phyloP scores from a whole-genome alignment of 1,140 invertebrate species.

The Drosophila carrolli region DNA sequence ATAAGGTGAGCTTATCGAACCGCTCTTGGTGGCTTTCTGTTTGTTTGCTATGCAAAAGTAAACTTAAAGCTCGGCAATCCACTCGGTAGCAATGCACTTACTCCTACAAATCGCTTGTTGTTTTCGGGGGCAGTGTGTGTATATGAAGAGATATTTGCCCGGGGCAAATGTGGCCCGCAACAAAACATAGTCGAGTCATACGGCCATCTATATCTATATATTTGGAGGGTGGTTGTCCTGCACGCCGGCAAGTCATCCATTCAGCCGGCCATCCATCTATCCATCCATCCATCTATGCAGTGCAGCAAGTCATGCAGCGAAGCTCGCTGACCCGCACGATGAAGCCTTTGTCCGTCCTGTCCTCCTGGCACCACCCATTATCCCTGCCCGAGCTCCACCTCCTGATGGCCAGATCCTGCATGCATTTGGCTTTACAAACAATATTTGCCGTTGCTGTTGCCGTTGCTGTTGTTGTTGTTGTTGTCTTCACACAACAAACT shows the following conservation, averaged over 20 bases:
- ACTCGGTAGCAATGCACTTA: constrained; percentile 41
- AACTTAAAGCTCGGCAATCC: constrained; percentile 45
- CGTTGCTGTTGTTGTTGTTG: constrained; percentile 54
- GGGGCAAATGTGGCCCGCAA: constrained; percentile 67
- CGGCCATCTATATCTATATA: constrained; percentile 55
- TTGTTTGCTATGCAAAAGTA: constrained; percentile 40
- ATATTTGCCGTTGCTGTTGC: constrained; percentile 64
- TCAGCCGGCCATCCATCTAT: constrained; percentile 56
- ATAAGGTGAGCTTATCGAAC: constrained; percentile 37
- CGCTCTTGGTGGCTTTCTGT: constrained; percentile 3
- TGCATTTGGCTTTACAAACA: constrained; percentile 82
- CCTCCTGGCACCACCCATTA: constrained; percentile 8
- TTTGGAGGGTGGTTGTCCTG: constrained; percentile 1
- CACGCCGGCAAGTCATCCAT: constrained; percentile 47
- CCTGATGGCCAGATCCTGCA: constrained; percentile 62
- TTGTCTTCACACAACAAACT: constrained; percentile 77
- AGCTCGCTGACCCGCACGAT: constrained; percentile 81
- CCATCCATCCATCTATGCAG: constrained; percentile 77
- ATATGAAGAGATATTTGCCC: constrained; percentile 53
- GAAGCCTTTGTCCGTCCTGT: constrained; percentile 63
- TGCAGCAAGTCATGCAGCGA: constrained; percentile 81
- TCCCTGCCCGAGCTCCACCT: constrained; percentile 2
- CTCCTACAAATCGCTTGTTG: constrained; percentile 56
- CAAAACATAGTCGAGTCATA: constrained; percentile 60
- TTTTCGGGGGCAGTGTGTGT: constrained; percentile 32